Evolutionary conservation across 1,140 invertebrate genomes (phyloP).

Genomic region (Ectropis grisescens): DNA sequence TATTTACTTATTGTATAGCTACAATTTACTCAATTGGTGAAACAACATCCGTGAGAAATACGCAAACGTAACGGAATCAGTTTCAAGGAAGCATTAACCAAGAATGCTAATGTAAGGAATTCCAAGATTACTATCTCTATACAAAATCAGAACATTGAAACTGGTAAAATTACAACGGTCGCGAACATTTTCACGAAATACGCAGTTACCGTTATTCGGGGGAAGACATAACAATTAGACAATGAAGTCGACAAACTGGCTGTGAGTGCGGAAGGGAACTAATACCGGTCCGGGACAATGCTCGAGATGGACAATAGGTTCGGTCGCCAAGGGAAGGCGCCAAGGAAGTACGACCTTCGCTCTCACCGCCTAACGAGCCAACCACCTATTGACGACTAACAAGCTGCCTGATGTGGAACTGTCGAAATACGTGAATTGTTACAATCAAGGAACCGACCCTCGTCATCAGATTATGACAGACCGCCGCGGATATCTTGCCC

Average conservation of each 20-base stretch:
- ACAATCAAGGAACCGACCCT: constrained; percentile 39
- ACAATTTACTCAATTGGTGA: too few relatives aligned
- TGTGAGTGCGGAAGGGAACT: constrained; percentile 22
- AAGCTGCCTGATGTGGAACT: constrained; percentile 30
- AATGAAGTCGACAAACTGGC: constrained; percentile 12
- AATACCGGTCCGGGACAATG: constrained; percentile 40
- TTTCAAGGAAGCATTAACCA: too few relatives aligned
- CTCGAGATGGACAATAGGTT: constrained; percentile 25
- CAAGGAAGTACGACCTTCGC: constrained; percentile 8
- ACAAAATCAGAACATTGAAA: too few relatives aligned
- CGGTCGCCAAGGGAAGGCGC: constrained; percentile 40
- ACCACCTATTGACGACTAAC: constrained; percentile 25
- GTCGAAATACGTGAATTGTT: constrained; percentile 31
- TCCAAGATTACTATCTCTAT: too few relatives aligned
- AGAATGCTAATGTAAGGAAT: too few relatives aligned
- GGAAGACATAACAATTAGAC: too few relatives aligned
- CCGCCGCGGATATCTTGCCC: constrained; percentile 10
- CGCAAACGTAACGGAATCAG: too few relatives aligned
- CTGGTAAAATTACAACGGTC: too few relatives aligned
- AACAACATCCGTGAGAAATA: too few relatives aligned
- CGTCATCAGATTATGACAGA: constrained; percentile 42
- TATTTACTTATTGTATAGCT: too few relatives aligned
- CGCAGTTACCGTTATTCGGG: too few relatives aligned
- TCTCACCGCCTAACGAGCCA: constrained; percentile 29
- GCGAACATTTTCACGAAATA: too few relatives aligned